Percentiles rank a stretch among this genome's conserved stretches.
These are phyloP conservation scores for Xiphias gladius DNA, from an alignment of 2,113 vertebrate genomes.

Conservation along the genomic window DNA sequence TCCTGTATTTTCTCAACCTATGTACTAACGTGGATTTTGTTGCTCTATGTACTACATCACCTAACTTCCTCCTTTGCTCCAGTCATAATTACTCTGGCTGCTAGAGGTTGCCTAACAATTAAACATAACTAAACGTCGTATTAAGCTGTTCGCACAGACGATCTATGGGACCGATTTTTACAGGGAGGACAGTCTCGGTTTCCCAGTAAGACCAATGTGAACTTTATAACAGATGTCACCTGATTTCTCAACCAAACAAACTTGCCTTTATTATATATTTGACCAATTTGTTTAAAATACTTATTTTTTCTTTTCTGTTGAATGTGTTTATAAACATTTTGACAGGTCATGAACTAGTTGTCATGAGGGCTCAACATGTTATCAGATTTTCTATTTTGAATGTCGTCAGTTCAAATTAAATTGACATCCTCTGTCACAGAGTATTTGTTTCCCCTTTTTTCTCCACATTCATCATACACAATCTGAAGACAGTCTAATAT, in stretches of 20 bases:
- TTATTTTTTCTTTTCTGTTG: slow-evolving; percentile 20
- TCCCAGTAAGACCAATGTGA: slow-evolving; percentile 54
- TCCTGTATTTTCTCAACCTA: background rate
- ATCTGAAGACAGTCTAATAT: background rate
- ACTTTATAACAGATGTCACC: slow-evolving; percentile 47
- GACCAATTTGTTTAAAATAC: slow-evolving; percentile 20
- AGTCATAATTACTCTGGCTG: background rate
- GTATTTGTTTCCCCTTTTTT: background rate
- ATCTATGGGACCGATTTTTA: background rate
- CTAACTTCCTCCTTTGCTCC: background rate
- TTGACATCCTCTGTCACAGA: background rate
- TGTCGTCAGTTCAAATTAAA: slow-evolving; percentile 21
- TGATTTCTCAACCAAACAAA: slow-evolving; percentile 25
- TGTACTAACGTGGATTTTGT: too few species aligned
- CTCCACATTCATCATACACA: background rate
- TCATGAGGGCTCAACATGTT: slow-evolving; percentile 33
- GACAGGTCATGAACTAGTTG: slow-evolving; percentile 15
- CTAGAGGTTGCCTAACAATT: background rate
- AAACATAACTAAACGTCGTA: background rate
- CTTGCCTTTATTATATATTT: slow-evolving; percentile 3
- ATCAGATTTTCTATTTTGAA: slow-evolving; percentile 13
- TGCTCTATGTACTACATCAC: background rate
- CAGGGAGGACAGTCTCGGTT: slow-evolving; percentile 15
- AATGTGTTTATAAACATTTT: slow-evolving; percentile 23
- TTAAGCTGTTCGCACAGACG: background rate